Percentiles rank a stretch among this genome's conserved stretches.
These are phyloP conservation scores for Valencia hispanica DNA, from an alignment of 2,797 vertebrate species.

Conservation along the genomic window DNA sequence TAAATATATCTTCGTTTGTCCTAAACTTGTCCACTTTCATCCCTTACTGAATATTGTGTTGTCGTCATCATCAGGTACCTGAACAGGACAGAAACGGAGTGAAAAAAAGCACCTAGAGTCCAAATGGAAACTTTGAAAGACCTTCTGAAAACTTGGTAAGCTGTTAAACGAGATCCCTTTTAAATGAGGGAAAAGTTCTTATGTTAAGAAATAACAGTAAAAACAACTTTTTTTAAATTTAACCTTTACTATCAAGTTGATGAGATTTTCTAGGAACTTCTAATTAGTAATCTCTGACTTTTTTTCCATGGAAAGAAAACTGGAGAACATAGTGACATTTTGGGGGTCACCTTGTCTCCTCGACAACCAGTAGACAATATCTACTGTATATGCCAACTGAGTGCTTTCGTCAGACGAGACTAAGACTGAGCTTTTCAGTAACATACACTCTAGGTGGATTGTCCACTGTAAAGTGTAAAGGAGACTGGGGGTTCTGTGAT, in stretches of 20 bases:
- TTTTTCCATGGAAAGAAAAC: background rate
- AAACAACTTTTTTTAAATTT: background rate
- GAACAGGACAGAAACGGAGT: background rate
- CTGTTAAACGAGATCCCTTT: background rate
- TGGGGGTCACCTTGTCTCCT: background rate
- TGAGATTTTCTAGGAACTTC: background rate
- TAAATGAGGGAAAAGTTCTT: background rate
- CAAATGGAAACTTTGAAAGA: background rate
- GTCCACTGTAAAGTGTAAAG: background rate
- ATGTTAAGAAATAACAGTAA: background rate
- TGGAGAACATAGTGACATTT: background rate
- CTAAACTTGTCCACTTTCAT: too few species aligned
- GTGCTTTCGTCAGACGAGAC: background rate
- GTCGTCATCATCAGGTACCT: too few species aligned
- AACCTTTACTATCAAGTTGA: background rate
- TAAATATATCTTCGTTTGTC: background rate
- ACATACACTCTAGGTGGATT: background rate
- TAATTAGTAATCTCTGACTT: background rate
- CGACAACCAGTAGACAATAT: background rate
- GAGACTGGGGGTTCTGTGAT: background rate
- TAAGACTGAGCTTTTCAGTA: background rate
- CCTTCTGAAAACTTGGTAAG: background rate
- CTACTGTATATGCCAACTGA: background rate
- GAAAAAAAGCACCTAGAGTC: background rate
- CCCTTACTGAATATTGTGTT: too few species aligned